Conservation (phyloP, 37 sponge, comb jelly and placozoan genomes). For the Amphimedon queenslandica region DNA sequence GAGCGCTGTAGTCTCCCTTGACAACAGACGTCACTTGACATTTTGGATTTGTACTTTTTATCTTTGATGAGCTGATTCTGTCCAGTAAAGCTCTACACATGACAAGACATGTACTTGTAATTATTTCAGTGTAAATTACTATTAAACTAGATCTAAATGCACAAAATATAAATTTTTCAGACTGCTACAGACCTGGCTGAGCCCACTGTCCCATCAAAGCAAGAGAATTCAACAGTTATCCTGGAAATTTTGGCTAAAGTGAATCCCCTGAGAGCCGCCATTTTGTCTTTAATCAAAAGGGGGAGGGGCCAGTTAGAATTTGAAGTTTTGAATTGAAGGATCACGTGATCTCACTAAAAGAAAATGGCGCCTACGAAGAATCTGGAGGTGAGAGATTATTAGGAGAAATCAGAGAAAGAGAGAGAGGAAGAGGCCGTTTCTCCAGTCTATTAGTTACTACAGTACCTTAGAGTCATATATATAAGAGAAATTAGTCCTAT, state of each 20-base stretch:
- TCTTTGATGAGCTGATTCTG: conserved; percentile 30
- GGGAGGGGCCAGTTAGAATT: too few species aligned
- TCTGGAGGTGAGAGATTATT: background rate
- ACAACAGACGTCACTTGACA: conserved; percentile 35
- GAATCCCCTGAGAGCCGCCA: conserved; percentile 73
- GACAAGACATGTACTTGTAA: too few species aligned
- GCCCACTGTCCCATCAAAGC: conserved; percentile 39
- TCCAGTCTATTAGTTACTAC: too few species aligned
- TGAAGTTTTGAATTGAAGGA: too few species aligned
- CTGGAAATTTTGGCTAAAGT: conserved; percentile 46
- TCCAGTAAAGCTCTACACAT: conserved; percentile 17
- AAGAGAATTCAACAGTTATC: conserved; percentile 50
- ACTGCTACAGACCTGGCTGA: conserved; percentile 84
- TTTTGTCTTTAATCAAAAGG: too few species aligned
- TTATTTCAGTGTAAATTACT: too few species aligned
- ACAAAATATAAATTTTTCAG: too few species aligned
- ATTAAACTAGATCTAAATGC: too few species aligned
- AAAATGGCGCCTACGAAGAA: background rate
- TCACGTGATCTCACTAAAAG: conserved; percentile 18
- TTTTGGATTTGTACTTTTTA: conserved; percentile 62
- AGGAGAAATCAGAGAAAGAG: too few species aligned
- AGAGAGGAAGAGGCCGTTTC: too few species aligned
- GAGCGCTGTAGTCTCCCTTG: conserved; percentile 7
- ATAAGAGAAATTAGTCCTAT: too few species aligned
- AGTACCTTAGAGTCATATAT: too few species aligned